These are phyloP conservation scores for Hemiprocne comata DNA, from an alignment of 2,113 vertebrate species.

Conservation along the genomic window DNA sequence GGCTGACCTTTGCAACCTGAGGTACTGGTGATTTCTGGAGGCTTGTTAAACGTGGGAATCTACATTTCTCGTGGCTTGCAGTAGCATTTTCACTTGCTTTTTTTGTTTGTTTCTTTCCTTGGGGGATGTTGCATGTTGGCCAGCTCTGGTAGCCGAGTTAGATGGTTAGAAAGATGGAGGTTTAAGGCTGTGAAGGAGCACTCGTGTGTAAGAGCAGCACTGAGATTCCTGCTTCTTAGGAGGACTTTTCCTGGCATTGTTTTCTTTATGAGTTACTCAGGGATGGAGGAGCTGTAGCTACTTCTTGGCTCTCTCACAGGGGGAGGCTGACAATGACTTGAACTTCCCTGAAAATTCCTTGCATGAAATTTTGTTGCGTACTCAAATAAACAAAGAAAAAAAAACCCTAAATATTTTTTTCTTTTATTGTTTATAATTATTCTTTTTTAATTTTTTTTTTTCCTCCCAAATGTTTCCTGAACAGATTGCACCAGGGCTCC, in stretches of 20 bases:
- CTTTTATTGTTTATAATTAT: no score
- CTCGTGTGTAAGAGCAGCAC: fast-evolving
- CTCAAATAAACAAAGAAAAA: not conserved
- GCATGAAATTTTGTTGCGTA: fast-evolving
- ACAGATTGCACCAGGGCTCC: not conserved
- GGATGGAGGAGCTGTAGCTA: not conserved
- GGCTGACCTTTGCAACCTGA: not conserved
- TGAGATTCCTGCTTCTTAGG: not conserved
- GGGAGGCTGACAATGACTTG: not conserved
- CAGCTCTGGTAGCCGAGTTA: not conserved
- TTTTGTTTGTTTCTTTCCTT: not conserved
- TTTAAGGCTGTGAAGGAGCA: not conserved
- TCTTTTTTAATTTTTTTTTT: no score
- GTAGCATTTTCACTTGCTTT: not conserved
- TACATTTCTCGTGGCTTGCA: not conserved
- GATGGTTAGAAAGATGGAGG: not conserved
- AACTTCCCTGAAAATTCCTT: not conserved
- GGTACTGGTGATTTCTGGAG: not conserved
- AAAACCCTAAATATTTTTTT: no score
- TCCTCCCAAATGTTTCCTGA: not conserved
- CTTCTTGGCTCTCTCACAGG: fast-evolving
- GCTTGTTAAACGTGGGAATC: not conserved
- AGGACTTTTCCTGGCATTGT: not conserved
- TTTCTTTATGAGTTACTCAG: not conserved
- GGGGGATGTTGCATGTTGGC: not conserved